These are phyloP conservation scores for Lochmaea capreae DNA, from an alignment of 2,888 invertebrate species.

Conservation along the genomic window DNA sequence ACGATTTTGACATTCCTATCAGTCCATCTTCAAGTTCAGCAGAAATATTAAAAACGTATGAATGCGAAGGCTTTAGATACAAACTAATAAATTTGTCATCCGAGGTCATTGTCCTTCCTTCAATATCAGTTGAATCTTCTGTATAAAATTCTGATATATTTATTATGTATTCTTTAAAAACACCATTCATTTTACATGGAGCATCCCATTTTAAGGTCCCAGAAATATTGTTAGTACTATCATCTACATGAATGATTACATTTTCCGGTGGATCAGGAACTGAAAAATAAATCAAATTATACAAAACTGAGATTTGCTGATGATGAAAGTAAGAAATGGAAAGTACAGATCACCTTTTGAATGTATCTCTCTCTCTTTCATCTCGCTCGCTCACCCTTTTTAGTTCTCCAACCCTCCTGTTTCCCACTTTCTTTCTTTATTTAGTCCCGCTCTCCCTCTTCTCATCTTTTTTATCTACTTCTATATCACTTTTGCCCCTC, in stretches of 20 bases:
- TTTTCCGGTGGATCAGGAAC: background rate
- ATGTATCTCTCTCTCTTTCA: too few relatives aligned
- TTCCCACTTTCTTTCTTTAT: too few relatives aligned
- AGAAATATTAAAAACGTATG: slow-evolving; percentile 21
- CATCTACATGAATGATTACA: background rate
- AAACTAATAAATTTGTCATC: background rate
- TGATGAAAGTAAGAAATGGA: too few relatives aligned
- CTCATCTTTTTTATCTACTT: too few relatives aligned
- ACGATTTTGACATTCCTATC: slow-evolving; percentile 2
- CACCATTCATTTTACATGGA: slow-evolving; percentile 40
- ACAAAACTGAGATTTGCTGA: too few relatives aligned
- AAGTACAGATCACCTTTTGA: too few relatives aligned
- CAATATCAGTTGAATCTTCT: background rate
- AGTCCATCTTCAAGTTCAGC: slow-evolving; percentile 30
- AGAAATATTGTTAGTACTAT: slow-evolving; percentile 2
- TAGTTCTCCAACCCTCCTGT: too few relatives aligned
- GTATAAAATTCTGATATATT: slow-evolving; percentile 8
- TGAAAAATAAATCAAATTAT: background rate
- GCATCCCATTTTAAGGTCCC: slow-evolving; percentile 26
- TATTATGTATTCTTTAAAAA: background rate
- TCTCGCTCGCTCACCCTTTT: too few relatives aligned
- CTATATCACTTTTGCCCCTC: too few relatives aligned
- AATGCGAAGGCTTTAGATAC: slow-evolving; percentile 24
- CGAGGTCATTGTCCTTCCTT: background rate
- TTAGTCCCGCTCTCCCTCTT: too few relatives aligned